A percentile compares a stretch with the other conserved stretches of the same genome.
Conservation (phyloP, 2,888 invertebrate species). For the Parnassius orleans region DNA sequence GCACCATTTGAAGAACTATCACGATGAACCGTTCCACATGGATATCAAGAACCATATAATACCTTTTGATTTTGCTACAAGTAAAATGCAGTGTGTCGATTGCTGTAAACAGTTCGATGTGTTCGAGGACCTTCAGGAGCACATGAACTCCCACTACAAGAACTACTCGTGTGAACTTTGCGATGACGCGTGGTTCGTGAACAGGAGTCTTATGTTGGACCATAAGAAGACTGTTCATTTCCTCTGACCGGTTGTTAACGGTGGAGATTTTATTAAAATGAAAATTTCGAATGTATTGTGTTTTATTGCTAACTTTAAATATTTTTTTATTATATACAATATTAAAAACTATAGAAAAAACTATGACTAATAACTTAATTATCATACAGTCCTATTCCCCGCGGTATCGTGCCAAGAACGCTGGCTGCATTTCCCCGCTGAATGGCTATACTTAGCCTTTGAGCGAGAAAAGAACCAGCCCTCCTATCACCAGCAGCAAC, state of each 20-base stretch:
- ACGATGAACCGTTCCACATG: conserved; percentile 47
- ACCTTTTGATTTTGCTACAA: conserved; percentile 37
- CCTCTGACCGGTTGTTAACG: conserved; percentile 2
- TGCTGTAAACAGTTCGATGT: conserved; percentile 39
- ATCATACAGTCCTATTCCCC: too few species aligned
- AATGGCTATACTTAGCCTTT: too few species aligned
- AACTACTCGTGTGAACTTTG: conserved; percentile 51
- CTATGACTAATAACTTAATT: too few species aligned
- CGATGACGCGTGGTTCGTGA: conserved; percentile 39
- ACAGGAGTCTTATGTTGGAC: conserved; percentile 28
- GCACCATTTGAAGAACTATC: conserved; percentile 50
- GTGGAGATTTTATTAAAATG: not conserved
- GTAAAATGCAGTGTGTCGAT: conserved; percentile 40
- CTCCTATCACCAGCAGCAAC: too few species aligned
- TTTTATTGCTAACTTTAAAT: too few species aligned
- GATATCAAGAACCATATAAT: conserved; percentile 61
- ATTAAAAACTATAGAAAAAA: too few species aligned
- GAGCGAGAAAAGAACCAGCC: too few species aligned
- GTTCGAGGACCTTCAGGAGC: conserved; percentile 42
- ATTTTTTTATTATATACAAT: too few species aligned
- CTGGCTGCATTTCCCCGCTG: too few species aligned
- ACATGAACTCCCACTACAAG: conserved; percentile 52
- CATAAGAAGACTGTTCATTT: conserved; percentile 24
- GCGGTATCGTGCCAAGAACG: too few species aligned
- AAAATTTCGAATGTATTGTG: too few species aligned